phyloP scores from a whole-genome alignment of 2,797 vertebrate genomes.

The Cyclura pinguis region DNA sequence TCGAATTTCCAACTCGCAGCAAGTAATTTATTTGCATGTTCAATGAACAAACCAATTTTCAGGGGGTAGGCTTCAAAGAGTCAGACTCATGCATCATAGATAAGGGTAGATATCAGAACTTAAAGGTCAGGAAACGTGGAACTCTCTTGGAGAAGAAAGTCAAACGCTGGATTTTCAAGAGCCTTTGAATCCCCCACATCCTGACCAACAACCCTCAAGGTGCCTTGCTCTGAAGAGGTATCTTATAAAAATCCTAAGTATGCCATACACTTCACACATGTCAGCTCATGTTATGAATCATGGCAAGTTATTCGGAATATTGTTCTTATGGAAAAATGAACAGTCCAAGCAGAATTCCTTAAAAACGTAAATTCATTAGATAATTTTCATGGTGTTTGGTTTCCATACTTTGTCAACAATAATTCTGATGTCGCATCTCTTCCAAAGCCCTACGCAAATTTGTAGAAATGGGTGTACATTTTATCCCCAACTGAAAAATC shows the following conservation, averaged over 20 bases:
- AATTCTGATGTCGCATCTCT: too few species aligned
- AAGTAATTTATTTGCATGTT: slow-evolving; percentile 78
- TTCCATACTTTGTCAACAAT: too few species aligned
- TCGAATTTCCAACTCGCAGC: slow-evolving; percentile 71
- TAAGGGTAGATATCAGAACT: slow-evolving; percentile 70
- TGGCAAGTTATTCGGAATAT: not conserved
- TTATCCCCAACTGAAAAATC: too few species aligned
- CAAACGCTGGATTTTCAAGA: slow-evolving; percentile 46
- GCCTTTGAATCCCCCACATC: slow-evolving; percentile 37
- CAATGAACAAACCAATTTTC: slow-evolving; percentile 75
- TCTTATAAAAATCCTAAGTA: not conserved
- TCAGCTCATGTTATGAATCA: not conserved
- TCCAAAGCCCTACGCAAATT: too few species aligned
- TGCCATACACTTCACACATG: not conserved
- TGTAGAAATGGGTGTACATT: too few species aligned
- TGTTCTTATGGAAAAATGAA: too few species aligned
- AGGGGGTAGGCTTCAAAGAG: slow-evolving; percentile 70
- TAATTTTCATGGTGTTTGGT: too few species aligned
- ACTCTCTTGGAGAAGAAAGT: slow-evolving; percentile 41
- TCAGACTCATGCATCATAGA: slow-evolving; percentile 72
- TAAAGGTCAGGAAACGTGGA: slow-evolving; percentile 70
- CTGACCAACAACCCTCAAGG: not conserved
- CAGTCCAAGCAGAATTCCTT: too few species aligned
- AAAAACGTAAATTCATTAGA: too few species aligned
- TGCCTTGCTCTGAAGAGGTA: not conserved